Percentiles rank a stretch among this genome's conserved stretches.
phyloP scores from a whole-genome alignment of 2,797 vertebrate species.

The Tachyglossus aculeatus region DNA sequence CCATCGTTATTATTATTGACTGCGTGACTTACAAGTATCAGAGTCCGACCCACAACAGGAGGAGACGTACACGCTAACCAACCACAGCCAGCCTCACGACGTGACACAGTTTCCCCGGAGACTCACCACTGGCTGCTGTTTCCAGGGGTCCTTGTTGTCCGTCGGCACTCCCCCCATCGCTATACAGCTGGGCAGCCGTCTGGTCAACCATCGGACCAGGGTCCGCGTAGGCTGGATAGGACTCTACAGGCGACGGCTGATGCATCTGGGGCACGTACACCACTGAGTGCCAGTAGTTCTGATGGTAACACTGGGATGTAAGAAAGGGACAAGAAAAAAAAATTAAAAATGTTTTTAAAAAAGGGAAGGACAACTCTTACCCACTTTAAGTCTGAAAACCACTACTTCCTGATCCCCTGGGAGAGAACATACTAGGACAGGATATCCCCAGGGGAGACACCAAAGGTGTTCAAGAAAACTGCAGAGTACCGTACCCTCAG shows the following conservation, averaged over 20 bases:
- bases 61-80: neutral
- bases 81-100: neutral
- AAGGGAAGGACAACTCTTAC: no score
- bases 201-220: slow-evolving; percentile 71
- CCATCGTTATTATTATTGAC: no score
- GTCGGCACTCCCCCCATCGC: slow-evolving; percentile 70
- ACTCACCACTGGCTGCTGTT: slow-evolving; percentile 61
- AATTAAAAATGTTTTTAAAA: no score
- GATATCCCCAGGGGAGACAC: no score
- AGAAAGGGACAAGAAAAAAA: no score
- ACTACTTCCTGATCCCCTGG: no score
- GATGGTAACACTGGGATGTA: slow-evolving; percentile 88
- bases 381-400: no score
- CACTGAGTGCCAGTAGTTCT: slow-evolving; percentile 85
- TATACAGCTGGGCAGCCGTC: slow-evolving; percentile 68
- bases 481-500: no score
- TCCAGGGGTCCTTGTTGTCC: slow-evolving; percentile 57
- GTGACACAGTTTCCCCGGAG: neutral
- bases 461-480: no score
- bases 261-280: slow-evolving; percentile 80
- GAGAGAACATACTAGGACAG: no score
- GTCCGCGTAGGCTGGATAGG: slow-evolving; percentile 76
- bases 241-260: slow-evolving; percentile 72
- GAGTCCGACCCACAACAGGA: neutral
- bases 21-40: no score